Base-by-base conservation (phyloP, 2,113 vertebrate species). In the Phyllopteryx taeniolatus region DNA sequence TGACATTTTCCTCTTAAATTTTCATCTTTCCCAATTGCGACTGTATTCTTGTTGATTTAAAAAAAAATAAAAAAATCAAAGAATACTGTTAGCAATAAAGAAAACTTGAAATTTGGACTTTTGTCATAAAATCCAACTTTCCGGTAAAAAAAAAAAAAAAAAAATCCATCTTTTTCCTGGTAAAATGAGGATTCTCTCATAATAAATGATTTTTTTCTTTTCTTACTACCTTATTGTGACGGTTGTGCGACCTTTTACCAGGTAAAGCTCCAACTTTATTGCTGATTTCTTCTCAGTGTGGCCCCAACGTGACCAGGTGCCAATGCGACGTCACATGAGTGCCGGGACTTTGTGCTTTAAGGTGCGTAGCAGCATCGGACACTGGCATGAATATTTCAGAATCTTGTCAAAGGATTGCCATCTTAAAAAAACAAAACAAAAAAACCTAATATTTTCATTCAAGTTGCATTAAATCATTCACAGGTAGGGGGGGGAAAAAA, bases 271-370 rank as follows among this genome's bases (percentile, higher is more conserved):
- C 3, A 3, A 8, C 7, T 3, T 8, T 8, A 22, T 66, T 66
- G n/a, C 46, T 8, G 43, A 13, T 35, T 35, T 15, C 12, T n/a
- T 22, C n/a, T 44, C 44, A 27, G 42, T 27, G 43, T 15, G 4
- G 12, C 63, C 2, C 44, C 27, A 14, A 13, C 33, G 33, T 27
- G 31, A 31, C 6, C 6, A 35, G 13, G 13, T 33, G 67, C 59
- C 69, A 75, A 75, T 76, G 70, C 33, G 42, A 78, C 73, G 73
- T 76, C 79, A 78, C 80, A 85, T 74, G 77, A 75, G 80, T 83
- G 72, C 84, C 84, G 85, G 74, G 78, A 73, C 63, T 66, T 90
- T 90, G 89, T 91, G 89, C 89, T 91, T 89, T 83, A 80, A 88
- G 70, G 71, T 73, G 71, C 81, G 79, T 83, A 88, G 85, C 79